These are phyloP conservation scores for Haliclona indistincta DNA, from an alignment of 37 sponge, comb jelly and placozoan genomes.

Conservation along the genomic window DNA sequence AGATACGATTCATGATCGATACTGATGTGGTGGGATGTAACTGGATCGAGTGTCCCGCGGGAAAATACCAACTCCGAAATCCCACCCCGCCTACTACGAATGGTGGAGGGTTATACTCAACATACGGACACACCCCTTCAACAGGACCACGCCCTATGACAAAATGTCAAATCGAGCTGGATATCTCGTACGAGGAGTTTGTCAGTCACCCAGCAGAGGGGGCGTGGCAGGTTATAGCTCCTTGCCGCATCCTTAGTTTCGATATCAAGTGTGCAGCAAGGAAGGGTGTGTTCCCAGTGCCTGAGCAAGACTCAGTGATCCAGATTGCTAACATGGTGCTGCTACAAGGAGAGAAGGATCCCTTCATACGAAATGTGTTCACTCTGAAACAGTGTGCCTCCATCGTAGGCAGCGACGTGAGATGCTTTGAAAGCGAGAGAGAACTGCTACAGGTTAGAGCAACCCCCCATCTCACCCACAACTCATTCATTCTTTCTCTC, in stretches of 20 bases:
- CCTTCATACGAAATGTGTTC: constrained; percentile 90
- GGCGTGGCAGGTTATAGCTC: constrained; percentile 92
- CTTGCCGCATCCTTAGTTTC: constrained; percentile 91
- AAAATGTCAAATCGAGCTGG: constrained; percentile 86
- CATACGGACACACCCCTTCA: constrained; percentile 43
- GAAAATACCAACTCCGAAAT: constrained; percentile 56
- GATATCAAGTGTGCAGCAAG: constrained; percentile 95
- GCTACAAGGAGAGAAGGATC: constrained; percentile 82
- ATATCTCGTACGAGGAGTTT: constrained; percentile 81
- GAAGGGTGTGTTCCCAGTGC: constrained; percentile 96
- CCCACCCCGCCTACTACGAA: background rate
- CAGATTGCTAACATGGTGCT: constrained; percentile 98
- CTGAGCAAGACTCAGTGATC: constrained; percentile 89
- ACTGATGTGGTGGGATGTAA: constrained; percentile 92
- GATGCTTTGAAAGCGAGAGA: constrained; percentile 58
- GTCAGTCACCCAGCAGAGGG: constrained; percentile 79
- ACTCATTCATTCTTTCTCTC: background rate
- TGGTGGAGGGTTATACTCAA: constrained; percentile 4
- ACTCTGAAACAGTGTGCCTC: constrained; percentile 80
- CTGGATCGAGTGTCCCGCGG: constrained; percentile 87
- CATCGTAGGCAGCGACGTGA: constrained; percentile 90
- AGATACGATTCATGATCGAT: constrained; percentile 95
- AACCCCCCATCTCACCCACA: background rate
- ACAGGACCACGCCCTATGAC: constrained; percentile 21
- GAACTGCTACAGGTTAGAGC: constrained; percentile 66